phyloP scores from a whole-genome alignment of 2,797 vertebrate species.

The Xyrichtys novacula region DNA sequence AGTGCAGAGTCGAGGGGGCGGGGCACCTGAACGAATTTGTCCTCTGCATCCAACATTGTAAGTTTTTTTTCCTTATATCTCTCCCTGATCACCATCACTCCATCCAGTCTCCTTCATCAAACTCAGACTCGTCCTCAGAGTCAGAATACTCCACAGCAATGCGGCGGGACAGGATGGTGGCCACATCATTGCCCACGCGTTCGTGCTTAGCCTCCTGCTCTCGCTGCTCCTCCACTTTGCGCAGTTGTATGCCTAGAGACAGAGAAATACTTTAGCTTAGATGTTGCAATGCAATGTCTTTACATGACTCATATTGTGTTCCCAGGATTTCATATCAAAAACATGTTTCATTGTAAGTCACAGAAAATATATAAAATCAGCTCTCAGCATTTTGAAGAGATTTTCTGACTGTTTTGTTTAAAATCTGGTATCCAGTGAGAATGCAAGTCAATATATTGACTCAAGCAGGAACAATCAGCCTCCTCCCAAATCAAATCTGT shows the following conservation, averaged over 20 bases:
- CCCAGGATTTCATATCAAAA: no score
- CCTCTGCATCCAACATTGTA: constrained; percentile 21
- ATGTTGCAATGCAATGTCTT: neutral
- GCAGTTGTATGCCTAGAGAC: constrained; percentile 93
- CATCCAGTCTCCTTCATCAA: constrained; percentile 98
- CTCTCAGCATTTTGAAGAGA: no score
- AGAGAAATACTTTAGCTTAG: neutral
- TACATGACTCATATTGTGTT: no score
- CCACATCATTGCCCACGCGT: constrained; percentile 96
- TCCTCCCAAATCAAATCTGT: no score
- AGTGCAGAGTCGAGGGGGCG: constrained; percentile 11
- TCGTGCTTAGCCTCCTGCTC: constrained; percentile 98
- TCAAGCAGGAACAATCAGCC: no score
- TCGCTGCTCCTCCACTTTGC: constrained; percentile 97
- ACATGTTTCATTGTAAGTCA: no score
- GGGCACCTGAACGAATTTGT: constrained; percentile 45
- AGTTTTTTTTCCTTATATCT: neutral
- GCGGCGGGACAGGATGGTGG: constrained; percentile 96
- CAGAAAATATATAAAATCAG: no score
- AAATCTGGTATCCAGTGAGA: no score
- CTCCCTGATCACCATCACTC: constrained; percentile 80
- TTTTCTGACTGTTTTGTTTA: no score
- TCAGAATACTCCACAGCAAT: constrained; percentile 98
- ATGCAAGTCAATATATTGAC: no score
- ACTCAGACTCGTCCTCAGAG: constrained; percentile 98